phyloP scores from a whole-genome alignment of 2,888 invertebrate species.

The Heliconius cydno region DNA sequence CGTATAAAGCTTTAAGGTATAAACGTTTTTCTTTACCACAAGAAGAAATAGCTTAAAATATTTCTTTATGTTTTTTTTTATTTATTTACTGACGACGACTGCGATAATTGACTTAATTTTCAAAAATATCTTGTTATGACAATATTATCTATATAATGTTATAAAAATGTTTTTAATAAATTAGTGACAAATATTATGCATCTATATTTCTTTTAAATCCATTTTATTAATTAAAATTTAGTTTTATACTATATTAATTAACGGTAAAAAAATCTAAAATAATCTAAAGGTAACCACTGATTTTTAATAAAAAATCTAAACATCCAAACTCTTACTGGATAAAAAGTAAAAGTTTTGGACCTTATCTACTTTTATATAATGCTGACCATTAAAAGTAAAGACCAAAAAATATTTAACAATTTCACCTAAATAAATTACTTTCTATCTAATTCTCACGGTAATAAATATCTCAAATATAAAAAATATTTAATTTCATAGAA shows the following conservation, averaged over 20 bases:
- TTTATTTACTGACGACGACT: neutral
- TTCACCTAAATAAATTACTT: neutral
- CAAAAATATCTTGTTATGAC: too few species aligned
- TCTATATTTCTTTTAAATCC: too few species aligned
- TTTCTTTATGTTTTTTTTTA: neutral
- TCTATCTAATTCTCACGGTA: neutral
- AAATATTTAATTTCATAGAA: neutral
- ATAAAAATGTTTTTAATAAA: too few species aligned
- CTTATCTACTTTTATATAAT: conserved; percentile 8
- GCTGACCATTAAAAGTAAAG: neutral
- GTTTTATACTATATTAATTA: too few species aligned
- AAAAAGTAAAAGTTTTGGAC: conserved; percentile 11
- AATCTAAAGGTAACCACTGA: neutral
- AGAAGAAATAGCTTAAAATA: neutral
- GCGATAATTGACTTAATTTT: too few species aligned
- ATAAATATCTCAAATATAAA: neutral
- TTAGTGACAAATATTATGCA: too few species aligned
- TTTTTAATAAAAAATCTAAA: neutral
- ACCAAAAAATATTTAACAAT: neutral
- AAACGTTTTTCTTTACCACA: neutral
- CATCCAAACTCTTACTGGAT: neutral
- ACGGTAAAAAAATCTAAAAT: neutral
- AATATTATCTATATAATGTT: too few species aligned
- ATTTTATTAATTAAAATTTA: too few species aligned
- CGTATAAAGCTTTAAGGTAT: neutral